Conservation (phyloP, 2,113 vertebrate genomes). For the Papio anubis region DNA sequence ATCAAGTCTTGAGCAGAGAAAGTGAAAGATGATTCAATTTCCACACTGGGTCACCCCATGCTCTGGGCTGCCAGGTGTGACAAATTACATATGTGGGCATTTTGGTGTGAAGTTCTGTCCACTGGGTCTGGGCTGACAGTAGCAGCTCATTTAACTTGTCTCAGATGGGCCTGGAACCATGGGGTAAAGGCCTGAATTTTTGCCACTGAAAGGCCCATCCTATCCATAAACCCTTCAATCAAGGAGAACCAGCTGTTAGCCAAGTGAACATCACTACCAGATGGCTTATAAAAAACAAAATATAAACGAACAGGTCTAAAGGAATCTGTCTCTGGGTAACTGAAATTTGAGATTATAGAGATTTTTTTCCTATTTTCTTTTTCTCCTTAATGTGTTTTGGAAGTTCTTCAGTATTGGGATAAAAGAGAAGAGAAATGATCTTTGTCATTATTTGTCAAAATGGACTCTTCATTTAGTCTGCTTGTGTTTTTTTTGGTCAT, state of each 20-base stretch:
- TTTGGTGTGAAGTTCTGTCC: slow-evolving; percentile 73
- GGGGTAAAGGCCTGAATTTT: slow-evolving; percentile 67
- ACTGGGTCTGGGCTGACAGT: slow-evolving; percentile 74
- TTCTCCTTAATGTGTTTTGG: background rate
- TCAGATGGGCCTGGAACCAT: slow-evolving; percentile 67
- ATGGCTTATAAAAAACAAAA: background rate
- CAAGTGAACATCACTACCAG: slow-evolving; percentile 1
- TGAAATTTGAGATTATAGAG: background rate
- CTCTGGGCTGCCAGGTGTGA: slow-evolving; percentile 82
- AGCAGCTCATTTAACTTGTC: slow-evolving; percentile 81
- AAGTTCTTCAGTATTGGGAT: slow-evolving; percentile 24
- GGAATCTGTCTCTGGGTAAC: background rate
- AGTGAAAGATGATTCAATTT: slow-evolving; percentile 85
- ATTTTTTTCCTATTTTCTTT: background rate
- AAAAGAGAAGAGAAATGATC: background rate
- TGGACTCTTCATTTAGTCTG: background rate
- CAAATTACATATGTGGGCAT: slow-evolving; percentile 78
- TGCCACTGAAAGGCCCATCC: slow-evolving; percentile 64
- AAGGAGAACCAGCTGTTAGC: slow-evolving; percentile 57
- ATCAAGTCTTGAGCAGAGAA: slow-evolving; percentile 70
- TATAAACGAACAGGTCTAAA: slow-evolving; percentile 29
- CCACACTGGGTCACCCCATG: slow-evolving; percentile 69
- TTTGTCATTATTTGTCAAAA: slow-evolving; percentile 38
- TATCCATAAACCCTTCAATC: slow-evolving; percentile 58
- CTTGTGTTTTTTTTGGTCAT: background rate